These are phyloP conservation scores for Paedocypris sp. DNA, from an alignment of 2,113 vertebrate species.

Conservation along the genomic window DNA sequence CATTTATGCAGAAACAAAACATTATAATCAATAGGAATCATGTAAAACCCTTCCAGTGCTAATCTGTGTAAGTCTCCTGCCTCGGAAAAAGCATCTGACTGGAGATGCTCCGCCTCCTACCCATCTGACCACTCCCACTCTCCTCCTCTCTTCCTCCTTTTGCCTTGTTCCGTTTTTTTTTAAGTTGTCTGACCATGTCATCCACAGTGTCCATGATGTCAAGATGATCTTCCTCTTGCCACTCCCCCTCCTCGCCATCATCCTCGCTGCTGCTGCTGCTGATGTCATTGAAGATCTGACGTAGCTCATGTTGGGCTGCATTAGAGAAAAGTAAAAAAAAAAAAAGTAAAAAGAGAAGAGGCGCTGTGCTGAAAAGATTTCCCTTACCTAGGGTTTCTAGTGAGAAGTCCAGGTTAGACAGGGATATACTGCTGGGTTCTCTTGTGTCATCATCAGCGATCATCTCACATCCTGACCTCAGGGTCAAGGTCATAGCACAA, in stretches of 20 bases:
- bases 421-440: constrained; percentile 70
- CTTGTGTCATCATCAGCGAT: constrained; percentile 81
- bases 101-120: too few species aligned
- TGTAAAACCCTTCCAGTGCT: too few species aligned
- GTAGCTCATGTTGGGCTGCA: constrained; percentile 60
- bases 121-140: constrained; percentile 67
- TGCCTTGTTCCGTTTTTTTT: constrained; percentile 68
- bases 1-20: too few species aligned
- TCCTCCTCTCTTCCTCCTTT: constrained; percentile 64
- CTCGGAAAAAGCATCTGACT: too few species aligned
- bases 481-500: constrained; percentile 59
- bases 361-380: too few species aligned
- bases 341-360: too few species aligned
- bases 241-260: constrained; percentile 77
- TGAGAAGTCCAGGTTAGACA: constrained; percentile 70
- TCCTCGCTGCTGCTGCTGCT: constrained; percentile 85
- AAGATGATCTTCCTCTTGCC: constrained; percentile 77
- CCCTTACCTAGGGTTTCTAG: constrained; percentile 69
- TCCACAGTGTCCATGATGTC: constrained; percentile 87
- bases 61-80: too few species aligned
- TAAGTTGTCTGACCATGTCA: constrained; percentile 71
- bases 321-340: background rate
- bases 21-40: too few species aligned
- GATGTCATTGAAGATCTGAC: constrained; percentile 77
- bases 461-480: constrained; percentile 78